Conservation (phyloP, 1,140 invertebrate genomes). For the Glossosoma conforme region DNA sequence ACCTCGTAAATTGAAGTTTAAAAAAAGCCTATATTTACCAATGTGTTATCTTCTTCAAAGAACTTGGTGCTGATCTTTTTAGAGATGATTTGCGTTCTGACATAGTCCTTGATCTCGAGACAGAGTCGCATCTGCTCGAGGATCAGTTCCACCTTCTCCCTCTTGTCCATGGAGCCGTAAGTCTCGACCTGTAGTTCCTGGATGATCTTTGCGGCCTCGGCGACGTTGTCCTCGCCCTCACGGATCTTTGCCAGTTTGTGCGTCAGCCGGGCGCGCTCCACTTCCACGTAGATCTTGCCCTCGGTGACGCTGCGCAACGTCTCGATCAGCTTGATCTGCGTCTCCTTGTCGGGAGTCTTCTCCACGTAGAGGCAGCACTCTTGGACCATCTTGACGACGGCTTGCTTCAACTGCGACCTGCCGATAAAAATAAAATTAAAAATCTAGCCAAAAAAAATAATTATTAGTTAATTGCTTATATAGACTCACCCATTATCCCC, state of each 20-base stretch:
- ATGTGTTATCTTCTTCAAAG: conserved; percentile 88
- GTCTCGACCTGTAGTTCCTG: conserved; percentile 99
- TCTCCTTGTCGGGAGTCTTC: conserved; percentile 84
- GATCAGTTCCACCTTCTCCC: conserved; percentile 96
- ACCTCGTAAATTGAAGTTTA: too few species aligned
- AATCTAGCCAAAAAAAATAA: too few species aligned
- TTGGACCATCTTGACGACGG: conserved; percentile 98
- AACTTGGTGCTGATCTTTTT: conserved; percentile 98
- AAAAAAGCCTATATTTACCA: conserved; percentile 52
- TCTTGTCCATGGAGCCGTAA: conserved; percentile 98
- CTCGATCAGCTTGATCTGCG: conserved; percentile 92
- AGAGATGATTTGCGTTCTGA: conserved; percentile 97
- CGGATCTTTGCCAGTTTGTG: conserved; percentile 90
- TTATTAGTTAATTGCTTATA: too few species aligned
- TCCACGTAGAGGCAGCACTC: conserved; percentile 95
- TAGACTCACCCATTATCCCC: too few species aligned
- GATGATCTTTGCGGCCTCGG: conserved; percentile 87
- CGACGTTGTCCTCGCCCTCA: conserved; percentile 87
- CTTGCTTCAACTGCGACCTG: conserved; percentile 93
- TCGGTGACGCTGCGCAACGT: conserved; percentile 93
- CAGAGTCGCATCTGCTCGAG: conserved; percentile 98
- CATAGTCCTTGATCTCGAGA: conserved; percentile 92
- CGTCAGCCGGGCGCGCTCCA: conserved; percentile 93
- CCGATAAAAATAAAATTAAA: too few species aligned
- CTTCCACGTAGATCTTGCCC: conserved; percentile 99